phyloP scores from a whole-genome alignment of 2,797 vertebrate genomes.

The Crossoptilon crossoptilon region DNA sequence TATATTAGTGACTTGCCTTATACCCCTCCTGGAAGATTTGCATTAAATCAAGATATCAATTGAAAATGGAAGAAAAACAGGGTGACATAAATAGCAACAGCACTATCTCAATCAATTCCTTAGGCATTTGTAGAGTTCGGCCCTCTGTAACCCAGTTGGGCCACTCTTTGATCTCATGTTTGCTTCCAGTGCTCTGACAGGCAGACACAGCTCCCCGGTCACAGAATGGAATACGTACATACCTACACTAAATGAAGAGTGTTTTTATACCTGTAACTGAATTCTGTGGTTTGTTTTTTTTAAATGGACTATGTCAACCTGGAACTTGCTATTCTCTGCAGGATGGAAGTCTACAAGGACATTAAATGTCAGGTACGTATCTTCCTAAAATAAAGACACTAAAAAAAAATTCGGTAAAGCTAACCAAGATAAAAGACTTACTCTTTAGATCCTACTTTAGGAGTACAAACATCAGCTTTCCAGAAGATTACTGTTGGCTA shows the following conservation, averaged over 20 bases:
- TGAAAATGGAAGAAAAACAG: fast-evolving
- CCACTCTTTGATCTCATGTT: not conserved
- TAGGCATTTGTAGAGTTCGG: not conserved
- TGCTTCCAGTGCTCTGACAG: not conserved
- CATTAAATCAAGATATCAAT: not conserved
- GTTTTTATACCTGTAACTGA: no score
- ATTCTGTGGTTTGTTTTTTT: not conserved
- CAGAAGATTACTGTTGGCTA: not conserved
- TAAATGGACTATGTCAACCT: not conserved
- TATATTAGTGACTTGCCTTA: not conserved
- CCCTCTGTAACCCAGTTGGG: not conserved
- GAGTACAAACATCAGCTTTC: not conserved
- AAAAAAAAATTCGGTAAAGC: not conserved
- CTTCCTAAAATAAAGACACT: not conserved
- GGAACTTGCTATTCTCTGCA: not conserved
- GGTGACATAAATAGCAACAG: not conserved
- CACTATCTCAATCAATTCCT: not conserved
- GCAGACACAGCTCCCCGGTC: not conserved
- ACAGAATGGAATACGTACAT: fast-evolving
- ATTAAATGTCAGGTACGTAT: not conserved
- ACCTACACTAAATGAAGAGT: no score
- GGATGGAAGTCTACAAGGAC: not conserved
- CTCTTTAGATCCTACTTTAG: not conserved
- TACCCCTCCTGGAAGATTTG: not conserved
- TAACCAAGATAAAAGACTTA: not conserved